Conservation (phyloP, 2,888 invertebrate species). For the Campoletis raptor region DNA sequence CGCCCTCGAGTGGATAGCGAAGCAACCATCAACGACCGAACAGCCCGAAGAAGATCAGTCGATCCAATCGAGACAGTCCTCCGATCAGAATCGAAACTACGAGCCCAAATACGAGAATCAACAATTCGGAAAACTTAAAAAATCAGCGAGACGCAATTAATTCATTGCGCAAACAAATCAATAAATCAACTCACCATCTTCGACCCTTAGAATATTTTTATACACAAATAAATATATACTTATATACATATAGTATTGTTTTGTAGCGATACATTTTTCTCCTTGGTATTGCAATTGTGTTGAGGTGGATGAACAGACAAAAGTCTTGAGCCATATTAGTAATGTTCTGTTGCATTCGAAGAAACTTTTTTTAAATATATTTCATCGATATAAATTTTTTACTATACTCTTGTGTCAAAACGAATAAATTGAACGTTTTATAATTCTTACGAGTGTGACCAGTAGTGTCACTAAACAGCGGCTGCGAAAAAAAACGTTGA, state of each 20-base stretch:
- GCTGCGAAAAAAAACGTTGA: no score
- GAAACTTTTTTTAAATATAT: no score
- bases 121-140: constrained; percentile 47
- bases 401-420: no score
- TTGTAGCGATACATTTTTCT: neutral
- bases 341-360: neutral
- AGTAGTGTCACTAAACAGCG: no score
- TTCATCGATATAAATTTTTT: no score
- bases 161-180: neutral
- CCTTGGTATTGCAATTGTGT: neutral
- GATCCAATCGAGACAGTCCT: constrained; percentile 3
- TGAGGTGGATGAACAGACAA: neutral
- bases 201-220: constrained; percentile 53
- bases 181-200: constrained; percentile 13
- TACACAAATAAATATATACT: constrained; percentile 40
- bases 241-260: constrained; percentile 17
- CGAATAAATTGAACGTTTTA: no score
- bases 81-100: constrained; percentile 22
- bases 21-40: constrained; percentile 82
- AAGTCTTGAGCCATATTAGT: neutral
- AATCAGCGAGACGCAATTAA: constrained; percentile 52
- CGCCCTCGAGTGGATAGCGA: constrained; percentile 83
- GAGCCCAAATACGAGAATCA: constrained; percentile 37
- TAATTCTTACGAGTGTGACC: no score
- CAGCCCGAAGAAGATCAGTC: constrained; percentile 52